Evolutionary conservation across 2,797 vertebrate genomes (phyloP).

Genomic region (Poeciliopsis infans): DNA sequence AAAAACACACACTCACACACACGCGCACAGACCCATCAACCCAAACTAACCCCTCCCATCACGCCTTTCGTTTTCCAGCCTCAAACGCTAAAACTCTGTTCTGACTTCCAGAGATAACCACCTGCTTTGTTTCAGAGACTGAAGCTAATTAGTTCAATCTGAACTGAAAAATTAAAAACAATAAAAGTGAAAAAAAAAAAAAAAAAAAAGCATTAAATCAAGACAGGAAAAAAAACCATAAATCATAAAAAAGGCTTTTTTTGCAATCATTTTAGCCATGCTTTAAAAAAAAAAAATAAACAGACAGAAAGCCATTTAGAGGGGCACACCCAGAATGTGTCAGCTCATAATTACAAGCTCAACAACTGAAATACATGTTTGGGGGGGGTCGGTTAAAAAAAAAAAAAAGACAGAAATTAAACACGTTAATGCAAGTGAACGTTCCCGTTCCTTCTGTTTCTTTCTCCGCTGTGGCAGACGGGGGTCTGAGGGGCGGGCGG

Average conservation of each 20-base stretch:
- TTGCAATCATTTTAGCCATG: conserved; percentile 84
- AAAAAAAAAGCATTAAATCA: conserved; percentile 46
- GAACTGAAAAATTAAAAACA: conserved; percentile 60
- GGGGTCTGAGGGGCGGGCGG: conserved; percentile 49
- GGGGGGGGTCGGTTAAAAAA: conserved; percentile 33
- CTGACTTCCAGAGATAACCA: conserved; percentile 56
- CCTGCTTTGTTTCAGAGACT: conserved; percentile 48
- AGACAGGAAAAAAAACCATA: conserved; percentile 50
- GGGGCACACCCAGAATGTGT: conserved; percentile 87
- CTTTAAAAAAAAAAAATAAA: conserved; percentile 53
- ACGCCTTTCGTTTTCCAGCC: conserved; percentile 50
- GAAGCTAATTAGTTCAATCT: conserved; percentile 70
- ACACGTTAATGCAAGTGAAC: conserved; percentile 77
- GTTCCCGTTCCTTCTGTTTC: conserved; percentile 82
- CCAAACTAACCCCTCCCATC: conserved; percentile 61
- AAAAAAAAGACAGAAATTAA: conserved; percentile 73
- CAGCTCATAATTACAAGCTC: conserved; percentile 77
- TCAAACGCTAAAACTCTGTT: conserved; percentile 52
- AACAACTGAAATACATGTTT: conserved; percentile 75
- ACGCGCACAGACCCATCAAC: conserved; percentile 59
- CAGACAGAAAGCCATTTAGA: conserved; percentile 74
- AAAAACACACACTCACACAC: conserved; percentile 57
- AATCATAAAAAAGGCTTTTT: conserved; percentile 78
- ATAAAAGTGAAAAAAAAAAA: conserved; percentile 46
- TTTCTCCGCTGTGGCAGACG: conserved; percentile 68